Base-by-base conservation (phyloP, 2,888 invertebrate genomes). In the Parnassius apollo region DNA sequence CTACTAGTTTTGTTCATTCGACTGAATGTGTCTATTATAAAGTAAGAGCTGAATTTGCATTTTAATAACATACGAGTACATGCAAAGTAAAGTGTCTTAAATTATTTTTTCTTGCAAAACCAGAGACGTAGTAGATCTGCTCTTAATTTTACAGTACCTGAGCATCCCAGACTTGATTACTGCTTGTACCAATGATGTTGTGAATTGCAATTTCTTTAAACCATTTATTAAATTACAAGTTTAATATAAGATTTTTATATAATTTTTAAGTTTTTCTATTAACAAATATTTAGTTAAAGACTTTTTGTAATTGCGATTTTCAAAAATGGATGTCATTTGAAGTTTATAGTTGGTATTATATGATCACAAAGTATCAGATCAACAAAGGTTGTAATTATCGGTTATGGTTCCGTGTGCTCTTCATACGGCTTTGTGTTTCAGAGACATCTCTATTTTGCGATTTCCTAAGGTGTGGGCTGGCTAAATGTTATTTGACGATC, bases 401-500 rank as follows among this genome's bases (percentile, higher is more conserved):
- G 81, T 85, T 86, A 81, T 83, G 82, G 87, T 81, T 80, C 83
- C 81, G 78, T 82, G 75, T 73, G 82, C 82, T 76, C 82, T 83
- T 86, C 83, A 83, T 81, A 77, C 75, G 70, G 73, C 79, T 77
- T 90, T 89, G 88, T 90, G 69, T 70, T 52, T 61, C 52, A 60
- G 72, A 74, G 86, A 91, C 88, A 88, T 90, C 90, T 91, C 86
- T 82, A 91, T 91, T 88, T 91, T 85, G 90, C 86, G 86, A 89
- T 87, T 86, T 81, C 88, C 88, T 88, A 90, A 89, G 88, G 91
- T 90, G 89, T 87, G 89, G 90, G 88, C 84, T 82, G 86, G 86
- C 86, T 91, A 90, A 91, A 90, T 86, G 90, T 88, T 91, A 91
- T 91, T 90, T 90, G 89, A 91, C 88, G 88, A 91, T 81, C 80